Evolutionary conservation across 2,797 vertebrate genomes (phyloP).

Genomic region (Iguana delicatissima): DNA sequence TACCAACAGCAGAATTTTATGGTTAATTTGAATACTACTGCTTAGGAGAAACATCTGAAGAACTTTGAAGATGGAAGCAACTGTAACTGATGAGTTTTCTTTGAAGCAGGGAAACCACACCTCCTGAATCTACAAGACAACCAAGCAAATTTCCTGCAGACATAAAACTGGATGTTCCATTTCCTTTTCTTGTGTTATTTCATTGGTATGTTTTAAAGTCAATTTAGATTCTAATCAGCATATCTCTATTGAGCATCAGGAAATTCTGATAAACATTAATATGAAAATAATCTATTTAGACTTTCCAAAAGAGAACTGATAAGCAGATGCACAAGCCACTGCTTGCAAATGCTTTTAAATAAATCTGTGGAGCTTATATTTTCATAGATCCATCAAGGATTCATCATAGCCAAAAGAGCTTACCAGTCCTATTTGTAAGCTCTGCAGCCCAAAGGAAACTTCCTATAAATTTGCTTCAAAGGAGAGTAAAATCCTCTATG

Average conservation of each 20-base stretch:
- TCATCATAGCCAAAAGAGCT: not conserved
- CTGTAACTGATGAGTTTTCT: not conserved
- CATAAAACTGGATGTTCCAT: not conserved
- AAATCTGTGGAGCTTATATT: not conserved
- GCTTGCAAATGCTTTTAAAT: slow-evolving; percentile 10
- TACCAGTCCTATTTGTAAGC: slow-evolving; percentile 20
- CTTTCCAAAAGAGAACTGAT: not conserved
- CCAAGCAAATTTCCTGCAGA: not conserved
- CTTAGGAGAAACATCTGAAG: not conserved
- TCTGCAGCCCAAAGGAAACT: slow-evolving; percentile 3
- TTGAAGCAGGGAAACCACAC: not conserved
- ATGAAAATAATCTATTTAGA: slow-evolving; percentile 19
- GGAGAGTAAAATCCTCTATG: not conserved
- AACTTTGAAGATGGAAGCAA: not conserved
- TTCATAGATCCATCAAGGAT: not conserved
- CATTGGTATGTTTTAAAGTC: not conserved
- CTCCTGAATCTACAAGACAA: not conserved
- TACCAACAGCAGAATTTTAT: not conserved
- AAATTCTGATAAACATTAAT: slow-evolving; percentile 21
- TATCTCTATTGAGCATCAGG: slow-evolving; percentile 15
- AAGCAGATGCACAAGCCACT: not conserved
- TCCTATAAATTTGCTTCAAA: not conserved
- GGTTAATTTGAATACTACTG: not conserved
- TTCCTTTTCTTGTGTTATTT: not conserved
- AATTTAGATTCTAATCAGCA: slow-evolving; percentile 9